A percentile compares a stretch with the other conserved stretches of the same genome.
These are phyloP conservation scores for Gasterosteus nipponicus DNA, from an alignment of 2,113 vertebrate genomes.

Conservation along the genomic window DNA sequence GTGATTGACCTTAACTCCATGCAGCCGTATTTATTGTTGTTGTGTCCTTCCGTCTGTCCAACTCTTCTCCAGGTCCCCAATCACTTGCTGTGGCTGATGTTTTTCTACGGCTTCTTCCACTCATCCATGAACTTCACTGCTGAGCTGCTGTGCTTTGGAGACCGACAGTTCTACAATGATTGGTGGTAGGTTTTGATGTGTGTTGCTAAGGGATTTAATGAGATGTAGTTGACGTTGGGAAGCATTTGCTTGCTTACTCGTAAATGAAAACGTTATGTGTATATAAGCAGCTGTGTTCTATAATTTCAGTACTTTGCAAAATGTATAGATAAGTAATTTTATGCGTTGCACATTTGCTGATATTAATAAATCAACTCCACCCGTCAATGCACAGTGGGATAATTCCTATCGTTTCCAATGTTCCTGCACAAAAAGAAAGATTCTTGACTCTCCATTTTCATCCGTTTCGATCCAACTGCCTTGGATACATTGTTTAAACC, in stretches of 20 bases:
- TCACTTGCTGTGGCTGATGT: constrained; percentile 93
- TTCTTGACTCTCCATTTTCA: constrained; percentile 8
- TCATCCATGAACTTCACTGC: constrained; percentile 89
- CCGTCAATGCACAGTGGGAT: background rate
- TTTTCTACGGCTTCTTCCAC: constrained; percentile 95
- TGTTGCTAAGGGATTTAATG: background rate
- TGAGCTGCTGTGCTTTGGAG: constrained; percentile 90
- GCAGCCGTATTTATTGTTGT: background rate
- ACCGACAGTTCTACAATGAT: constrained; percentile 93
- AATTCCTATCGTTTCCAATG: background rate
- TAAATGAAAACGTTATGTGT: background rate
- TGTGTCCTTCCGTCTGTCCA: background rate
- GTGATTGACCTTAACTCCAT: background rate
- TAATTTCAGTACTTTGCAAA: background rate
- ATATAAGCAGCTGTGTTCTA: too few relatives aligned
- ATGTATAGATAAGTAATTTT: background rate
- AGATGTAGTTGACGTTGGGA: background rate
- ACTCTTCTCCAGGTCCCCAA: constrained; percentile 87
- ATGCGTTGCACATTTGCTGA: background rate
- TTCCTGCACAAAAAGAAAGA: background rate
- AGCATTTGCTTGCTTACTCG: background rate
- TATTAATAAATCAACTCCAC: background rate
- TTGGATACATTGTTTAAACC: constrained; percentile 30
- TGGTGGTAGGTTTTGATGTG: constrained; percentile 86
- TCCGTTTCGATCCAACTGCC: constrained; percentile 32